These are phyloP conservation scores for Pyrochroa serraticornis DNA, from an alignment of 2,888 invertebrate species.

Conservation along the genomic window DNA sequence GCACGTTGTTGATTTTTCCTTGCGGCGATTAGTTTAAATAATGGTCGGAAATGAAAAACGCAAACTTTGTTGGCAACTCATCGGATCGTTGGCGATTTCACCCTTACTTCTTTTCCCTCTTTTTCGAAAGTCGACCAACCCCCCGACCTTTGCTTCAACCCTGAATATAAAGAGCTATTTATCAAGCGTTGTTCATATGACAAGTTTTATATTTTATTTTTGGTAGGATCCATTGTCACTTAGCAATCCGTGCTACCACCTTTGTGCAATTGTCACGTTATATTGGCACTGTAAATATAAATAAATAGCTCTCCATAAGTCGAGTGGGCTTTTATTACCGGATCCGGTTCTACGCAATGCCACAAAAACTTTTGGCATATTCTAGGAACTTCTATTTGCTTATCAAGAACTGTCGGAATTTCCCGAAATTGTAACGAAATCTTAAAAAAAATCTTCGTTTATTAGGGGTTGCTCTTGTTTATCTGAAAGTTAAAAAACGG, in stretches of 20 bases:
- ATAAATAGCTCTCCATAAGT: slow-evolving; percentile 44
- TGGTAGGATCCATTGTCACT: slow-evolving; percentile 47
- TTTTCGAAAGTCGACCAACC: slow-evolving; percentile 17
- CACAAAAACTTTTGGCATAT: too few relatives aligned
- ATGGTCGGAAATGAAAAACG: too few relatives aligned
- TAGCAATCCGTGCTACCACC: slow-evolving; percentile 46
- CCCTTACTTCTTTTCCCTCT: slow-evolving; percentile 13
- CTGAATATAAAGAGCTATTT: slow-evolving; percentile 47
- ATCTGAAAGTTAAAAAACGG: background rate
- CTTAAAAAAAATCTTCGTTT: background rate
- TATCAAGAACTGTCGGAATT: too few relatives aligned
- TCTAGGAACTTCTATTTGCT: too few relatives aligned
- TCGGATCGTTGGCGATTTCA: background rate
- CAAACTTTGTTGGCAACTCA: background rate
- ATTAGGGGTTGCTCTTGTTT: background rate
- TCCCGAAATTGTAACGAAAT: too few relatives aligned
- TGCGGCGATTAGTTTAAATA: too few relatives aligned
- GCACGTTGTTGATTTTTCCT: background rate
- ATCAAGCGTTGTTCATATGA: slow-evolving; percentile 53
- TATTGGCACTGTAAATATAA: slow-evolving; percentile 52
- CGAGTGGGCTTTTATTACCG: slow-evolving; percentile 7
- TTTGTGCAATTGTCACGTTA: slow-evolving; percentile 51
- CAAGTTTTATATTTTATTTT: slow-evolving; percentile 56
- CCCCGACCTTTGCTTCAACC: slow-evolving; percentile 29
- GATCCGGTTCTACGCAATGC: slow-evolving; percentile 9